Evolutionary conservation across 2,797 vertebrate genomes (phyloP), one percentile per base, ranked within the genome.

Genomic region (Myoxocephalus aenaeus): DNA sequence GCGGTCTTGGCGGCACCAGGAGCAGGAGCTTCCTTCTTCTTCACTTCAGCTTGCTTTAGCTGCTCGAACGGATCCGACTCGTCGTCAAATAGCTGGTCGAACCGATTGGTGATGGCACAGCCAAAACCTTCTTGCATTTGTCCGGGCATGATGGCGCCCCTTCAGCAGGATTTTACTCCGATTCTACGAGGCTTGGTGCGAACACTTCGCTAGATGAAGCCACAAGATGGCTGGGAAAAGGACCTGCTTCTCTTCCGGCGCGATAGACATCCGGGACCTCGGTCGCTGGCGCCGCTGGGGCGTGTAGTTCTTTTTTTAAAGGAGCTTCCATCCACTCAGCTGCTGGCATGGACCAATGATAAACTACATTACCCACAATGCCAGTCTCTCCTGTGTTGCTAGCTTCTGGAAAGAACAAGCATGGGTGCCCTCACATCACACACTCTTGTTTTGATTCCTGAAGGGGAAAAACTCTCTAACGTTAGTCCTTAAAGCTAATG

Each of bases 81-180:
- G 73, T 99, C 97, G 91, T 99, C 98, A 94, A 99, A 98, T 96
- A 99, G 91, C 87, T 99, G 97, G 95, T 98, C 97, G 94, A 98
- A 99, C 90, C 97, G 97, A 94, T 99, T 99, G 94, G 97, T 95
- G 91, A 99, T 97, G 93, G 97, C 95, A 88, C 98, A 99, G 94
- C 97, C 96, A 94, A 97, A 99, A 94, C 97, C 97, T 96, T 99
- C 97, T 97, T 99, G 98, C 96, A 99, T 95, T 94, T 99, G 97
- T 94, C 97, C 97, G 96, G 98, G 98, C 98, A 99, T 99, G 97
- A 98, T 99, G 97, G 96, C 95, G 96, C 96, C 97, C 97, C 95
- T 95, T 96, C 96, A 96, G 96, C 96, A 96, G 96, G 97, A 98
- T 98, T 96, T 95, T 97, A 94, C 96, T 97, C 96, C 95, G 97